phyloP scores from a whole-genome alignment of 2,113 vertebrate species.

The Nerophis ophidion region DNA sequence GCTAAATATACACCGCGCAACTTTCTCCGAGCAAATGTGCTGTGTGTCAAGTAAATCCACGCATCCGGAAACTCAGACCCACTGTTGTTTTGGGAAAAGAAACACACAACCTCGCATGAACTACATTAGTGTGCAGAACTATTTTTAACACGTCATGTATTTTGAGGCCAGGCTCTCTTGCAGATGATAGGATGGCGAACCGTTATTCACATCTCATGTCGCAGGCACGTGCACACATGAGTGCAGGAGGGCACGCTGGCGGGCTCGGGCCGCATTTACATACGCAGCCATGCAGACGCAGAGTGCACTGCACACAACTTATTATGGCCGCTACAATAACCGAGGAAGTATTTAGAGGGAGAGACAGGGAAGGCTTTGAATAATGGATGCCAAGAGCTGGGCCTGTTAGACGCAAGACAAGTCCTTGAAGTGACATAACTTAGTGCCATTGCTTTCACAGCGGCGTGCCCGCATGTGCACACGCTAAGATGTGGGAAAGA shows the following conservation, averaged over 20 bases:
- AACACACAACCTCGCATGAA: constrained; percentile 12
- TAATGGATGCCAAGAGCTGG: constrained; percentile 64
- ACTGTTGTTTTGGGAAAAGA: constrained; percentile 9
- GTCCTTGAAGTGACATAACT: constrained; percentile 71
- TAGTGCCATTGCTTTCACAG: constrained; percentile 53
- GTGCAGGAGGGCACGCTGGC: neutral
- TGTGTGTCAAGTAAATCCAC: constrained; percentile 62
- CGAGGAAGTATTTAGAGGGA: constrained; percentile 59
- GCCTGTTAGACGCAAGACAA: constrained; percentile 58
- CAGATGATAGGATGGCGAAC: constrained; percentile 3
- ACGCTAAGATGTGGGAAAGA: constrained; percentile 44
- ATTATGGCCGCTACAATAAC: constrained; percentile 54
- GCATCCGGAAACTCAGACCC: constrained; percentile 52
- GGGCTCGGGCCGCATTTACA: constrained; percentile 4
- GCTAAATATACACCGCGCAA: constrained; percentile 50
- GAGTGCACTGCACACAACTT: constrained; percentile 22
- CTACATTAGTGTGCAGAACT: neutral
- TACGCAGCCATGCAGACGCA: constrained; percentile 14
- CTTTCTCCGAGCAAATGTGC: constrained; percentile 44
- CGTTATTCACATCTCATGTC: constrained; percentile 29
- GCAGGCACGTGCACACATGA: constrained; percentile 12
- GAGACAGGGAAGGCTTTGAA: constrained; percentile 63
- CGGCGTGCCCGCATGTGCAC: constrained; percentile 35
- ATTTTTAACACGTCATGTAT: neutral
- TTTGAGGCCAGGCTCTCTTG: neutral